Conservation (phyloP, 2,113 vertebrate species). For the Microtus oregoni region DNA sequence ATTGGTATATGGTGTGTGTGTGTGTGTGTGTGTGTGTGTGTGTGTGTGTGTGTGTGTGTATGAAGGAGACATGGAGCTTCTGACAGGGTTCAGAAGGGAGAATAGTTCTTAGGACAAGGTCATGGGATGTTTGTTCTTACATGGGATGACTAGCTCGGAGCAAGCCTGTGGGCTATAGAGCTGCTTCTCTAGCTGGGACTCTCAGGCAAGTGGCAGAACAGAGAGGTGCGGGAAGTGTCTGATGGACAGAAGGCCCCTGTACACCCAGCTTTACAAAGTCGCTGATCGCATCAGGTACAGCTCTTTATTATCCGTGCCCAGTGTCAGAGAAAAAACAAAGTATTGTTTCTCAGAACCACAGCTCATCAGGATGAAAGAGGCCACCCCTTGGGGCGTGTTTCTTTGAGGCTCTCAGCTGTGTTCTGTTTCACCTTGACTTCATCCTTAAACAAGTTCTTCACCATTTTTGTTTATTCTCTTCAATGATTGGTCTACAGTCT, state of each 20-base stretch:
- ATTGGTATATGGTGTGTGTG: neutral
- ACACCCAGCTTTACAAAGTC: neutral
- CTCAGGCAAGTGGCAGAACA: neutral
- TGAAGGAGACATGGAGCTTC: neutral
- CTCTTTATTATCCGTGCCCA: neutral
- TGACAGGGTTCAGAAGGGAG: neutral
- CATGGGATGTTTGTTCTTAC: neutral
- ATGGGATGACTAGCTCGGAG: neutral
- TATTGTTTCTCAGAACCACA: slow-evolving; percentile 51
- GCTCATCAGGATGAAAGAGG: neutral
- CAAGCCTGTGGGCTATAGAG: neutral
- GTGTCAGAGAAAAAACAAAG: neutral
- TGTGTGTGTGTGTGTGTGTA: neutral
- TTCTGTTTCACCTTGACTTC: neutral
- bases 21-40: neutral
- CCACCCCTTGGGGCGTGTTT: neutral
- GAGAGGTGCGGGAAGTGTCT: neutral
- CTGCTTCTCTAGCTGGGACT: neutral
- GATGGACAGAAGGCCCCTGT: neutral
- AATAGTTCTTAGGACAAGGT: neutral
- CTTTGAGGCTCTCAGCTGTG: neutral
- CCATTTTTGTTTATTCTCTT: neutral
- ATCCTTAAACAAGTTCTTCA: slow-evolving; percentile 46
- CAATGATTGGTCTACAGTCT: neutral
- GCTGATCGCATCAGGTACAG: neutral